These are phyloP conservation scores for Melanotaenia parkinsoni DNA, from an alignment of 2,797 vertebrate species.

Conservation along the genomic window DNA sequence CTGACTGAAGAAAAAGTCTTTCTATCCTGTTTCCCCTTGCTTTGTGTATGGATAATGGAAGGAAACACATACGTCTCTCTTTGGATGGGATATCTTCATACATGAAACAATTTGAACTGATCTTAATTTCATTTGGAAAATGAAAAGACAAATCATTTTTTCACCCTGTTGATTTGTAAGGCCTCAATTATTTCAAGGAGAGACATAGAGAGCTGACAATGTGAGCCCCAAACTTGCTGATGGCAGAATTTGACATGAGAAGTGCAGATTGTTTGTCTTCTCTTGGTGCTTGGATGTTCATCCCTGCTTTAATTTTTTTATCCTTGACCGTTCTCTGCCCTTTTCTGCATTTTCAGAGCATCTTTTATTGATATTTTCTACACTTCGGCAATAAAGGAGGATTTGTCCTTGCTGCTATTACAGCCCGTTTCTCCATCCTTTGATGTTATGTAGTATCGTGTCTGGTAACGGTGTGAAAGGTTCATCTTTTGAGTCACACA, in stretches of 20 bases:
- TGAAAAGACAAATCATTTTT: slow-evolving; percentile 6
- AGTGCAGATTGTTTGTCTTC: slow-evolving; percentile 23
- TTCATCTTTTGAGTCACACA: slow-evolving; percentile 58
- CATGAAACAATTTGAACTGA: not conserved
- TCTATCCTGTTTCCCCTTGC: not conserved
- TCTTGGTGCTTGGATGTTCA: slow-evolving; percentile 4
- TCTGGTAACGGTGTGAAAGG: slow-evolving; percentile 55
- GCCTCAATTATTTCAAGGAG: slow-evolving; percentile 14
- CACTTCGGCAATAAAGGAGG: not conserved
- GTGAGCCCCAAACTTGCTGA: slow-evolving; percentile 11
- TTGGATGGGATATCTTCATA: not conserved
- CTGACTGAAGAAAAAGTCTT: not conserved
- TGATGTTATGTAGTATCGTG: slow-evolving; percentile 58
- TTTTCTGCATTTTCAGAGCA: slow-evolving; percentile 5
- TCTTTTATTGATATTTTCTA: slow-evolving; percentile 16
- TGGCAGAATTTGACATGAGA: slow-evolving; percentile 24
- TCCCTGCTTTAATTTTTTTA: slow-evolving; percentile 24
- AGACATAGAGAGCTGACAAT: slow-evolving; percentile 10
- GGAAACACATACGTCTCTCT: not conserved
- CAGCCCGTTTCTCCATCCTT: slow-evolving; percentile 39
- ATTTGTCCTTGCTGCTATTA: slow-evolving; percentile 15
- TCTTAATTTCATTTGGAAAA: not conserved
- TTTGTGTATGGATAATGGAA: not conserved
- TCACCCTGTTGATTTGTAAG: slow-evolving; percentile 17
- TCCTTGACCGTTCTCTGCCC: slow-evolving; percentile 23